Conservation (phyloP, 2,888 invertebrate species). For the Hedychridium roseum region DNA sequence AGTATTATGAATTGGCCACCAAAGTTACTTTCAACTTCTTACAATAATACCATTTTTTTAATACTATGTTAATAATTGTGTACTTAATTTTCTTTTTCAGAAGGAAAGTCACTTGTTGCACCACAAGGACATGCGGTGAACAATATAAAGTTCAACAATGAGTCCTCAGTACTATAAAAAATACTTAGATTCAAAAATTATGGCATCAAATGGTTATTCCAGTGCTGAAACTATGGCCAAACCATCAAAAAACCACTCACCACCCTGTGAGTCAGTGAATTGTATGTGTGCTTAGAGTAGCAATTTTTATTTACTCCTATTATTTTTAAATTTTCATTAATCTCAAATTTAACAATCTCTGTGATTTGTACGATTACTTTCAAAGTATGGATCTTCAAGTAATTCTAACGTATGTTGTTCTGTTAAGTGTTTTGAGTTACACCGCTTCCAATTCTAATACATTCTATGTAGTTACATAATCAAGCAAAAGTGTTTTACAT, state of each 20-base stretch:
- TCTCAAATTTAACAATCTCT: too few relatives aligned
- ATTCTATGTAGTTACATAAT: too few relatives aligned
- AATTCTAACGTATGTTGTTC: too few relatives aligned
- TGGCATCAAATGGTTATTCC: slow-evolving; percentile 58
- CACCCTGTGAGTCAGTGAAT: slow-evolving; percentile 62
- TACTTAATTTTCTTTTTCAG: slow-evolving; percentile 31
- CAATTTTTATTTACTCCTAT: slow-evolving; percentile 47
- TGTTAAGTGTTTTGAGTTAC: too few relatives aligned
- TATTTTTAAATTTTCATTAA: slow-evolving; percentile 17
- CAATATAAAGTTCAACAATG: slow-evolving; percentile 57
- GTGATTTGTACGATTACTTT: too few relatives aligned
- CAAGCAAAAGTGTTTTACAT: too few relatives aligned
- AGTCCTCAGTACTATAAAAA: slow-evolving; percentile 67
- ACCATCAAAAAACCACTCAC: slow-evolving; percentile 55
- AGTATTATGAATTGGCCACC: not conserved
- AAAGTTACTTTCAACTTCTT: slow-evolving; percentile 4
- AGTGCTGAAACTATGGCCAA: slow-evolving; percentile 40
- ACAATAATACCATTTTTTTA: slow-evolving; percentile 3
- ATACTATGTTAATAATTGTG: slow-evolving; percentile 8
- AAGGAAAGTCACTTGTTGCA: slow-evolving; percentile 17
- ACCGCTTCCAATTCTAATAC: too few relatives aligned
- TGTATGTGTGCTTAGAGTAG: slow-evolving; percentile 63
- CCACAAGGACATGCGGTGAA: slow-evolving; percentile 21
- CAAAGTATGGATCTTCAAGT: too few relatives aligned
- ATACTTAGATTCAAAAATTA: slow-evolving; percentile 58